phyloP scores from a whole-genome alignment of 2,113 vertebrate species.

The Nipponia nippon region DNA sequence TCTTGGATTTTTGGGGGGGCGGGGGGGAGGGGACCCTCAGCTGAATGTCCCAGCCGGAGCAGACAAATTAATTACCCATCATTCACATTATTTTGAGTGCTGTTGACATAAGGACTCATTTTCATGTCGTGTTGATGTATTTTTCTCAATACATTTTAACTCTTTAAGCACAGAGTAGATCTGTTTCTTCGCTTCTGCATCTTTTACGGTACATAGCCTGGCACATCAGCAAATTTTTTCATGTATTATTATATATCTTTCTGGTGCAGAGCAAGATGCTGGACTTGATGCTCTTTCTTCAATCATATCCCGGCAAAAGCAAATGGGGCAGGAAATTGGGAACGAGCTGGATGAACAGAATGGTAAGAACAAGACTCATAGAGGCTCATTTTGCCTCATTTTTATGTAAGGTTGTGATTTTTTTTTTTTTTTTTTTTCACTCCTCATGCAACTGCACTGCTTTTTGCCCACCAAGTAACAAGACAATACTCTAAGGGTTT shows the following conservation, averaged over 20 bases:
- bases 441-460: not conserved
- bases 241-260: not conserved
- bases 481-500: not conserved
- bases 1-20: not conserved
- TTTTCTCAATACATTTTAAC: not conserved
- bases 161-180: not conserved
- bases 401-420: not conserved
- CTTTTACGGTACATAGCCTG: not conserved
- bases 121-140: not conserved
- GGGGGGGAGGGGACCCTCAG: not conserved
- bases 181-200: not conserved
- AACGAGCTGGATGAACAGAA: conserved; percentile 96
- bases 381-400: not conserved
- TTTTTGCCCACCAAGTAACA: not conserved
- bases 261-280: conserved; percentile 87
- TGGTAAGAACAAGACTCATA: conserved; percentile 73
- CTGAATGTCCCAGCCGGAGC: not conserved
- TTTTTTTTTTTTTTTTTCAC: not conserved
- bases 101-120: conserved; percentile 2
- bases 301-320: conserved; percentile 91
- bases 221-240: not conserved
- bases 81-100: not conserved
- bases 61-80: conserved; percentile 5
- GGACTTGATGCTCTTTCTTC: conserved; percentile 90
- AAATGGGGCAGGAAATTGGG: conserved; percentile 96